Evolutionary conservation across 2,113 vertebrate genomes (phyloP), one percentile per base, ranked within the genome.

Genomic region (Ramphastos sulfuratus): DNA sequence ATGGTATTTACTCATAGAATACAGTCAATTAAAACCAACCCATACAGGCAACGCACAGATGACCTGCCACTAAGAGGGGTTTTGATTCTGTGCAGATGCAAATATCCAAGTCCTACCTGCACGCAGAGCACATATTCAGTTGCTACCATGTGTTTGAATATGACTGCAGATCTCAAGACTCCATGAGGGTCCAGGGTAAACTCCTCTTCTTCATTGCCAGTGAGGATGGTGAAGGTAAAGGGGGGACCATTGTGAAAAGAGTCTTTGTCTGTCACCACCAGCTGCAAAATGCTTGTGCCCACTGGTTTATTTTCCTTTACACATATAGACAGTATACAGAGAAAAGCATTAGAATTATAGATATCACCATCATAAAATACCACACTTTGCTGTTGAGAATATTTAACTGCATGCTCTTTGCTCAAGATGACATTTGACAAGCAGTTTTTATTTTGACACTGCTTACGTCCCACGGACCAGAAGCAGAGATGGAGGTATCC

Each of bases 171-270:
- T 31, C 98, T 97, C 84, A 99, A 96, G 59, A 98, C 92, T 20
- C 99, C 99, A 0, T 98, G 98, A 33, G 98, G 97, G 74, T 99
- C 98, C 97, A 99, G 88, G 3, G 98, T 42, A 90, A 99, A 99
- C 89, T 98, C 98, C 67, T 97, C 96, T 11, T 98, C 99, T 93
- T 99, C 98, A 17, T 99, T 99, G 90, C 99, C 99, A 39, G 98
- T 98, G 78, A 99, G 91, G 93, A 99, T 99, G 78, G 92, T 96
- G 97, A 99, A 99, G 55, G 98, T 97, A 89, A 99, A 99, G 37
- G 99, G 99, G 5, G 99, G 98, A 33, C 99, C 99, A 25, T 99
- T 99, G 97, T 99, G 98, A 95, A 98, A 98, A 80, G 99, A 98
- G 94, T 99, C 99, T 96, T 98, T 98, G 97, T 99, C 99, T 33